phyloP scores from a whole-genome alignment of 2,888 invertebrate genomes.

The Lypha dubia region DNA sequence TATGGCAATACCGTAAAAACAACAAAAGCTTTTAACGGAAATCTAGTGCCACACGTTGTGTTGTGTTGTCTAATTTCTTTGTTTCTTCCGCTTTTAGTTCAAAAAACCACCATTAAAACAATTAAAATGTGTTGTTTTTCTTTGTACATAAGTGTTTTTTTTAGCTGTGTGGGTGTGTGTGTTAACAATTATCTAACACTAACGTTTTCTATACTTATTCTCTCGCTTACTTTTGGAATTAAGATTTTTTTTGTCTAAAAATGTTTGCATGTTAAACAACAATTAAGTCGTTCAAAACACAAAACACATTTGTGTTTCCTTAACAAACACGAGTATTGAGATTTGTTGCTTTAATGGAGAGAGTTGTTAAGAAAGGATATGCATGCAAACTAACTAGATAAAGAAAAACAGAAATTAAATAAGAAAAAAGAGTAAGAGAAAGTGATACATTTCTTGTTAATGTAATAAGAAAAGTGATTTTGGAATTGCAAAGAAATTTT shows the following conservation, averaged over 20 bases:
- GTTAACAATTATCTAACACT: neutral
- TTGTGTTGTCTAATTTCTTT: conserved; percentile 16
- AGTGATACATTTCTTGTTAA: neutral
- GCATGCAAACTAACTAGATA: neutral
- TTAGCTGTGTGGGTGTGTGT: neutral
- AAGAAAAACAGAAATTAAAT: neutral
- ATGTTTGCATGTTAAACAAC: conserved; percentile 54
- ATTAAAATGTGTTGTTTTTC: conserved; percentile 53
- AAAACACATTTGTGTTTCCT: conserved; percentile 60
- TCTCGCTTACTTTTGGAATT: neutral
- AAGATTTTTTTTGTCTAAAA: conserved; percentile 31
- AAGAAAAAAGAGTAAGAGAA: neutral
- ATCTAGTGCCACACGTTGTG: conserved; percentile 48
- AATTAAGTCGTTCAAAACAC: conserved; percentile 47
- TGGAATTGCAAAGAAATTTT: no score
- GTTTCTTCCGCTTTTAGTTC: conserved; percentile 31
- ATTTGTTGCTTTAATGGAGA: neutral
- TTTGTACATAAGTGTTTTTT: conserved; percentile 51
- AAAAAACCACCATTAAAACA: conserved; percentile 42
- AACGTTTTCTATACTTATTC: neutral
- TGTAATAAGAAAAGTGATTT: no score
- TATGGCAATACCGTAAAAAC: neutral
- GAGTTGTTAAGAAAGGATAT: neutral
- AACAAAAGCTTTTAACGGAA: conserved; percentile 28
- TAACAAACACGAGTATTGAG: conserved; percentile 31